Base-by-base conservation (phyloP, 2,797 vertebrate species). In the Oreortyx pictus region DNA sequence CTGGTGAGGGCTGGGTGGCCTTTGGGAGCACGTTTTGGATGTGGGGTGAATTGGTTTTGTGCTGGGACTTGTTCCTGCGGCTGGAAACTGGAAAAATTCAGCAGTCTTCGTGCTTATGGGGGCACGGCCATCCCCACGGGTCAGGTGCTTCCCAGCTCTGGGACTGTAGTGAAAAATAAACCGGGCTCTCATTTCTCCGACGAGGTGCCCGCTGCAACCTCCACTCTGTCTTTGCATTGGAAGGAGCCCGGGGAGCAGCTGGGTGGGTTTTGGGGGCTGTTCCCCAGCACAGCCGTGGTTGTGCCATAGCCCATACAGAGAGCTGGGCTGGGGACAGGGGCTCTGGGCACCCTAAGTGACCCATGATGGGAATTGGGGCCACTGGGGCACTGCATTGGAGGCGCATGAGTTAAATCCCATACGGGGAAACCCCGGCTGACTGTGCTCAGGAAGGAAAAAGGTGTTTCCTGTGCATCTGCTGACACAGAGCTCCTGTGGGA, bases 391-490 rank as follows among this genome's bases (percentile, higher is more conserved):
- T 19, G 27, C 2, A 1, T 47, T 52, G 82, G 82, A 41, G 0
- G 1, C 0, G 9, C 47, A 68, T 62, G 94, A 85, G 93, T 95
- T 96, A 95, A 96, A 59, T 75, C 70, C 88, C 31, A 15, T 4
- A 0, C 44, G 41, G 1, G 0, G 57, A 18, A 33, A 24, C 35
- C 9, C 1, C 6, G 4, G 35, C 85, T 11, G 16, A 60, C 56
- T 0, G 0, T 37, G 49, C 56, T 74, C 41, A 82, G 23, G 88
- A 96, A 95, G 97, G 97, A 97, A 97, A 97, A 97, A 97, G 96
- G 93, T 97, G 96, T 93, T 97, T 97, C 97, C 97, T 97, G 92
- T 94, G 80, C 87, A 92, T 95, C 78, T 93, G 95, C 96, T 96
- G 95, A 97, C 91, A 88, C 52, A 73, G 47, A 85, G 83, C 77